Base-by-base conservation (phyloP, 2,888 invertebrate genomes). In the Kuschelorhynchus macadamiae region DNA sequence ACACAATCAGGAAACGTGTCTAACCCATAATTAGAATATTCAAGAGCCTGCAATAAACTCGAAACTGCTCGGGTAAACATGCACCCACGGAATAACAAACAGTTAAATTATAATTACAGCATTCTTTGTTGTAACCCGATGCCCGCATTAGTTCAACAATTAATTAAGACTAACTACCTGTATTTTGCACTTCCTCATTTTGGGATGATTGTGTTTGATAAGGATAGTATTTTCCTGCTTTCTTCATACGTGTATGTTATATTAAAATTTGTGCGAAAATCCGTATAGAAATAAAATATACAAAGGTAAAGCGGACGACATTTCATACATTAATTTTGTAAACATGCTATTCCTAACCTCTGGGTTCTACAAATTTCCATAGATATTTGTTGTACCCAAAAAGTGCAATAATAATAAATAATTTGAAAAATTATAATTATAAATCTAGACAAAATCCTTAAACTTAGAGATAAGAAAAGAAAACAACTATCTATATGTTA, bases 101-200 rank as follows among this genome's bases (percentile, higher is more conserved):
- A 49, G 49, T 56, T 47, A 56, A 64, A 67, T 67, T 60, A 67
- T 59, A 60, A 56, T 60, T 52, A 60, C 49, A 17, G 61, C 46
- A 33, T 44, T 67, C 59, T 67, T 67, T 67, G 66, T 42, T 44
- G 66, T 60, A 53, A 57, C 46, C 66, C 55, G 60, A 67, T 61
- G 46, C 52, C 52, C 55, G 47, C 63, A 67, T 67, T 67, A 53
- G 49, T 55, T 55, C 49, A 60, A 62, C 62, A 62, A 55, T 61
- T 61, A 67, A 67, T 67, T 67, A 67, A 18, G 46, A 8, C 18
- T 32, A 49, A 67, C 67, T 67, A 67, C 67, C 53, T 60, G 41
- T 55, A 41, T 64, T 42, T 39, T 64, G 56, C 46, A 56, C 56
- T 49, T 64, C 63, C 63, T 39, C 9, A 53, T 41, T 42, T 14